Base-by-base conservation (phyloP, 2,113 vertebrate species). In the Gambusia holbrooki region DNA sequence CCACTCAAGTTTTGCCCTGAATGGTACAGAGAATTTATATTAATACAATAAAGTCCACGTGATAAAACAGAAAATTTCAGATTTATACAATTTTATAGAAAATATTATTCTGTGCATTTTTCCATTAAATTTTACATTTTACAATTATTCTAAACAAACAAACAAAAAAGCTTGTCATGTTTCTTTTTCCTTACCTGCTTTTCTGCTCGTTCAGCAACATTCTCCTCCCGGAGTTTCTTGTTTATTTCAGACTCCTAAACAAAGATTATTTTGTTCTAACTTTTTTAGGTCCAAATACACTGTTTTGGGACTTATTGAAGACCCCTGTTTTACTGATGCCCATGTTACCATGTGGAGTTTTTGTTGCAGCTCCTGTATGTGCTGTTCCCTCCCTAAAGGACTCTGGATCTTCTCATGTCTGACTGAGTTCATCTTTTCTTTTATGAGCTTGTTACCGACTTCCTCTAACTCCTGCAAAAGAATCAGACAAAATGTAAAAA, bases 231-330 rank as follows among this genome's bases (percentile, higher is more conserved):
- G 19, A 97, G 80, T 76, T 92, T 96, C 89, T 93, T 94, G 90
- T 93, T 97, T 84, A 97, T 82, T 86, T 96, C 94, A 10, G 79
- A 89, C 90, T 97, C 96, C 97, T 98, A 54, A 70, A 83, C n/a
- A 73, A 66, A 66, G 27, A 60, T 15, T 10, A 25, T 13, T 22
- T n/a, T 25, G 22, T 25, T 25, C 51, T 22, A 58, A 58, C 7
- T 10, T 48, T 48, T 17, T 5, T 19, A 15, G 13, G 1, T 4
- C 40, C 9, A 9, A 32, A 66, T 5, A 15, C 0, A 15, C 0
- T 1, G 25, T 22, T 22, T 27, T 13, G 10, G 15, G 12, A 8
- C 7, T 8, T 10, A 11, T 65, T 28, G 14, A 61, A 65, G 63
- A 27, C 9, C 0, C 0, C 17, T 35, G n/a, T 2, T 66, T 74